phyloP scores from a whole-genome alignment of 2,113 vertebrate genomes.

The Mormoops blainvillei region DNA sequence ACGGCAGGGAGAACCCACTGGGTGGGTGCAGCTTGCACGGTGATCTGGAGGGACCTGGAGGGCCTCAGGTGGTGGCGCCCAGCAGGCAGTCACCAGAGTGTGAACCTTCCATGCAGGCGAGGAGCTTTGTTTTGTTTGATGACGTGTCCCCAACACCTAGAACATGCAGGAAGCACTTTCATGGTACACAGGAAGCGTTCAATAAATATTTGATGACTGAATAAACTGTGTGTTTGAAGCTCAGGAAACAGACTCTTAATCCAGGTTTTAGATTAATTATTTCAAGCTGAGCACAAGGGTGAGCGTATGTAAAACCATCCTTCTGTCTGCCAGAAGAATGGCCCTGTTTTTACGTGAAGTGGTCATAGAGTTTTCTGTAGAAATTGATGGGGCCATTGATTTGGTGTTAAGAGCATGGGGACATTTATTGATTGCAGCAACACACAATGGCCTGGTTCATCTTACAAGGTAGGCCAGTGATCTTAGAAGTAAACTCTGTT shows the following conservation, averaged over 20 bases:
- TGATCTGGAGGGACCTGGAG: neutral
- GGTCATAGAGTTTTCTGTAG: neutral
- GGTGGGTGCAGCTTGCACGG: neutral
- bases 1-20: accelerated
- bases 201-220: slow-evolving; percentile 20
- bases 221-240: neutral
- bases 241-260: slow-evolving; percentile 24
- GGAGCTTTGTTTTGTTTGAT: neutral
- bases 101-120: neutral
- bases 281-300: neutral
- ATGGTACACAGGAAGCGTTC: neutral
- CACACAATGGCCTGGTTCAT: accelerated
- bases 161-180: neutral
- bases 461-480: accelerated
- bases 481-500: neutral
- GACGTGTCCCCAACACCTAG: neutral
- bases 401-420: accelerated
- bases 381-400: neutral
- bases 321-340: neutral
- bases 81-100: accelerated
- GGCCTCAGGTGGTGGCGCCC: neutral
- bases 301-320: neutral
- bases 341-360: neutral
- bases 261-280: neutral
- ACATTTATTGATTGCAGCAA: accelerated